A percentile compares a stretch with the other conserved stretches of the same genome.
These are phyloP conservation scores for Alosa sapidissima DNA, from an alignment of 2,797 vertebrate species.

Conservation along the genomic window DNA sequence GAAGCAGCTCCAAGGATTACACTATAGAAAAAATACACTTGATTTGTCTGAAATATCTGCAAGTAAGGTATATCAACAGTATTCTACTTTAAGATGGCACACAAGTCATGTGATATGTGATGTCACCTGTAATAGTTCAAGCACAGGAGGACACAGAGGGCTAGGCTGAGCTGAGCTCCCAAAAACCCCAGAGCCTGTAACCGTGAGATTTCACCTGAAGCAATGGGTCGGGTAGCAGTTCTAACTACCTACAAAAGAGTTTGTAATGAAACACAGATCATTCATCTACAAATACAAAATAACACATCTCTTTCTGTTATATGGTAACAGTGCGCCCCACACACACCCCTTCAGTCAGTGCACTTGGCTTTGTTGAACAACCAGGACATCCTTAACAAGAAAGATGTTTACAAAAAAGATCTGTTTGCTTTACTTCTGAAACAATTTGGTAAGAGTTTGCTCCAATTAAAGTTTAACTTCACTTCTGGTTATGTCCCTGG, in stretches of 20 bases:
- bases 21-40: slow-evolving; percentile 61
- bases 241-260: slow-evolving; percentile 79
- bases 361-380: too few relatives aligned
- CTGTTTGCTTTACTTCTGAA: too few relatives aligned
- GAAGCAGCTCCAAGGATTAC: slow-evolving; percentile 88
- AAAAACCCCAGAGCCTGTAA: slow-evolving; percentile 87
- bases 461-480: too few relatives aligned
- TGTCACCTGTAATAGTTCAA: slow-evolving; percentile 93
- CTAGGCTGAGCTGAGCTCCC: slow-evolving; percentile 88
- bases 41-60: neutral
- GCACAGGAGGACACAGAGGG: slow-evolving; percentile 85
- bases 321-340: too few relatives aligned
- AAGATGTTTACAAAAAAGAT: too few relatives aligned
- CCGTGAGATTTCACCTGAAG: slow-evolving; percentile 84
- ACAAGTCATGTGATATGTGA: neutral
- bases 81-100: neutral
- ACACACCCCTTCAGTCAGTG: too few relatives aligned
- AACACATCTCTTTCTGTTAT: neutral
- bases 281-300: neutral
- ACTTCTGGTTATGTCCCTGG: too few relatives aligned
- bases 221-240: slow-evolving; percentile 88
- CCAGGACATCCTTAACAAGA: too few relatives aligned
- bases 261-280: neutral
- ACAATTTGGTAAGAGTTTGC: too few relatives aligned
- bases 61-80: neutral